phyloP scores from a whole-genome alignment of 1,140 invertebrate species.

The Plodia interpunctella region DNA sequence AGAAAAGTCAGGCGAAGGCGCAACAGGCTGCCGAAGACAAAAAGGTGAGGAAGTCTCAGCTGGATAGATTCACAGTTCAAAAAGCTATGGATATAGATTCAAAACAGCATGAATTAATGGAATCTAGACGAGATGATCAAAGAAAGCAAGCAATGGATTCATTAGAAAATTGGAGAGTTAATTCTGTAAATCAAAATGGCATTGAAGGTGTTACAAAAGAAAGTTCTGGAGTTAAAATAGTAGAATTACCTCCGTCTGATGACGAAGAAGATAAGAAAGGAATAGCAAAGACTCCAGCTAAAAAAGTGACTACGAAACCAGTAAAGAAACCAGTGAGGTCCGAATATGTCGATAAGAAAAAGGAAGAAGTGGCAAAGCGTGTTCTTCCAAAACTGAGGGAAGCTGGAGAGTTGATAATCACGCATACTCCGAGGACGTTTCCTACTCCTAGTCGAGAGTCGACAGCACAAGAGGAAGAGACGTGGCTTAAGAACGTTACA shows the following conservation, averaged over 20 bases:
- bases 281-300: conserved; percentile 16
- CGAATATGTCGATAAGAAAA: conserved; percentile 60
- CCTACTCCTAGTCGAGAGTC: conserved; percentile 91
- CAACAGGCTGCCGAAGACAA: conserved; percentile 76
- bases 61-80: conserved; percentile 78
- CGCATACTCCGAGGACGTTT: conserved; percentile 87
- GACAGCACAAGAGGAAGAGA: conserved; percentile 83
- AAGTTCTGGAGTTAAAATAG: conserved; percentile 33
- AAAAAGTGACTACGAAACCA: conserved; percentile 8
- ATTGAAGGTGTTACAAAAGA: conserved; percentile 12
- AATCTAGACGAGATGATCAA: conserved; percentile 76
- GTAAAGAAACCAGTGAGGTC: conserved; percentile 46
- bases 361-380: conserved; percentile 48
- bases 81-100: conserved; percentile 80
- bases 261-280: conserved; percentile 21
- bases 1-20: conserved; percentile 75
- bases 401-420: conserved; percentile 79
- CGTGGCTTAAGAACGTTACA: conserved; percentile 89
- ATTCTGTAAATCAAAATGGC: conserved; percentile 14
- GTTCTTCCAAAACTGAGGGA: conserved; percentile 79
- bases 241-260: conserved; percentile 38
- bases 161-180: conserved; percentile 80
- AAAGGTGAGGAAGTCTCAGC: conserved; percentile 61
- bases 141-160: conserved; percentile 81
- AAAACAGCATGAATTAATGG: conserved; percentile 76